Evolutionary conservation across 2,113 vertebrate genomes (phyloP).

Genomic region (Lasiurus borealis): DNA sequence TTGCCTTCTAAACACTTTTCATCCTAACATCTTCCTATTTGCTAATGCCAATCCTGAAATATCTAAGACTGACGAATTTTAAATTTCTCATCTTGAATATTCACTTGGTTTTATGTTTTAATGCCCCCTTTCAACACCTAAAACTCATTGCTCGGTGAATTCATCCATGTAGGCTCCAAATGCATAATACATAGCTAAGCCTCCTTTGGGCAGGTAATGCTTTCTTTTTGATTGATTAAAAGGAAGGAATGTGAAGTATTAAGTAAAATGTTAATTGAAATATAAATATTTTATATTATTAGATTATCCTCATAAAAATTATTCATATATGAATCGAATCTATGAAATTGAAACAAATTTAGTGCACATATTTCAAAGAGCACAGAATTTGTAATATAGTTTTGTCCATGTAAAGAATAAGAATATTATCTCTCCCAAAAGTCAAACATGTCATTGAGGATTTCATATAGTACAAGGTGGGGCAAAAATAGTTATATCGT

Average conservation of each 20-base stretch:
- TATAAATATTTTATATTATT: constrained; percentile 63
- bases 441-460: constrained; percentile 41
- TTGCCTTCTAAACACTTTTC: neutral
- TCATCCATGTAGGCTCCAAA: neutral
- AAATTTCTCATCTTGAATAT: neutral
- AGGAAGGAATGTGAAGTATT: neutral
- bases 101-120: neutral
- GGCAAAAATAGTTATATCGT: neutral
- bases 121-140: neutral
- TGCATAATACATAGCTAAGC: neutral
- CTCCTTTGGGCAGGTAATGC: neutral
- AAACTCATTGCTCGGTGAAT: neutral
- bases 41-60: neutral
- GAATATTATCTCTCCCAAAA: constrained; percentile 39
- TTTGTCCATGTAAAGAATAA: neutral
- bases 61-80: neutral
- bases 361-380: neutral
- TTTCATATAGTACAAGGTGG: constrained; percentile 19
- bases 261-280: constrained; percentile 43
- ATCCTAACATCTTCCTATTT: neutral
- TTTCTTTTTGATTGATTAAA: constrained; percentile 51
- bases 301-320: constrained; percentile 31
- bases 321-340: neutral
- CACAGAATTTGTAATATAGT: neutral
- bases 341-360: constrained; percentile 30